A percentile compares a stretch with the other conserved stretches of the same genome.
These are phyloP conservation scores for Venustoraphidia nigricollis DNA, from an alignment of 2,888 invertebrate species.

Conservation along the genomic window DNA sequence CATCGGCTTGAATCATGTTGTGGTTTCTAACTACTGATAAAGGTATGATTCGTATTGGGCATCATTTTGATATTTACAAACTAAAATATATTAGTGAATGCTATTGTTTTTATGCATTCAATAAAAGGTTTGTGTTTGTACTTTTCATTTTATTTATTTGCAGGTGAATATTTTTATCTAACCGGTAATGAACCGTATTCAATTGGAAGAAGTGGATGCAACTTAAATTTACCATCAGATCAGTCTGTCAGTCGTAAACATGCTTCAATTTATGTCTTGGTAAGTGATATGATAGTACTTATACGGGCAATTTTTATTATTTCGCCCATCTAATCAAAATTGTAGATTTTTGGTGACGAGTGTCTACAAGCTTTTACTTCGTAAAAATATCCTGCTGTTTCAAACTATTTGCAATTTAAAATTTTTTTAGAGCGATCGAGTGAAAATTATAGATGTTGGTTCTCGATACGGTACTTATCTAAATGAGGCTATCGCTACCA, in stretches of 20 bases:
- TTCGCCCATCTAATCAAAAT: too few species aligned
- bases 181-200: not conserved
- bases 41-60: not conserved
- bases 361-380: too few species aligned
- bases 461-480: constrained; percentile 1
- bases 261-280: not conserved
- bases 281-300: too few species aligned
- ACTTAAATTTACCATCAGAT: constrained; percentile 1
- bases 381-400: too few species aligned
- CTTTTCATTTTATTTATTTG: too few species aligned
- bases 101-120: too few species aligned
- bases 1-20: too few species aligned
- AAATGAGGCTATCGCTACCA: not conserved
- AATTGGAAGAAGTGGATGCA: constrained; percentile 1
- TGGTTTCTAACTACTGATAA: constrained; percentile 4
- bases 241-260: constrained; percentile 4
- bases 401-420: not conserved
- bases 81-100: not conserved
- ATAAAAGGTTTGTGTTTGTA: too few species aligned
- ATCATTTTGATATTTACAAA: constrained; percentile 12
- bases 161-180: not conserved
- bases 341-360: too few species aligned
- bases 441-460: constrained; percentile 1
- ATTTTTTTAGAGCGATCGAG: not conserved
- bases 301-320: too few species aligned